Evolutionary conservation across 2,797 vertebrate species (phyloP).

Genomic region (Premnoplex brunnescens): DNA sequence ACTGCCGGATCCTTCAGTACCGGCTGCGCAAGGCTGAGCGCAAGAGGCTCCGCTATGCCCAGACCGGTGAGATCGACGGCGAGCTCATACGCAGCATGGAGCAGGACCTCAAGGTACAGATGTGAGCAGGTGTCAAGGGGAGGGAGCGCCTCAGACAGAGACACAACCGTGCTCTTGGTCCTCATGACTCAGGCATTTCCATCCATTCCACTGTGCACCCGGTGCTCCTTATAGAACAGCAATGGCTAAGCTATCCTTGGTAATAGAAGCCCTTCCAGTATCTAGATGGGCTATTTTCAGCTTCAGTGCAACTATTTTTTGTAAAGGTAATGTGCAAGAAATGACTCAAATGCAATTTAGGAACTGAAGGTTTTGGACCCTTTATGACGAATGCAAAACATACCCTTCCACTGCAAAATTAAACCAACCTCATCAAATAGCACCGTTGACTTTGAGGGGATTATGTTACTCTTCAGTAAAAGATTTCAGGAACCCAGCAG

Average conservation of each 20-base stretch:
- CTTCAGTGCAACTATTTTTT: neutral
- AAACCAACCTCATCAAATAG: neutral
- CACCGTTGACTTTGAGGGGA: neutral
- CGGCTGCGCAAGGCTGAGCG: slow-evolving; percentile 95
- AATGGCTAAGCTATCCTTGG: neutral
- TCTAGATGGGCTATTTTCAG: neutral
- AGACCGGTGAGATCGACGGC: slow-evolving; percentile 92
- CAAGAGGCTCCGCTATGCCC: slow-evolving; percentile 89
- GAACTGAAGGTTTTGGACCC: neutral
- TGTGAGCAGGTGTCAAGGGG: neutral
- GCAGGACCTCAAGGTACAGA: slow-evolving; percentile 92
- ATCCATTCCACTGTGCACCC: neutral
- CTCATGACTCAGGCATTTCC: neutral
- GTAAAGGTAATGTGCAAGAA: neutral
- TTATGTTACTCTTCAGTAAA: neutral
- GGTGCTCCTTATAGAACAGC: neutral
- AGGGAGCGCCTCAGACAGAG: accelerated
- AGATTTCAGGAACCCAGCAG: neutral
- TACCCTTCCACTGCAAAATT: neutral
- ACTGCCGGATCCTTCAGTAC: slow-evolving; percentile 98
- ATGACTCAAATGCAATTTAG: neutral
- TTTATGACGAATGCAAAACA: neutral
- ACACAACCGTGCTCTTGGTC: accelerated
- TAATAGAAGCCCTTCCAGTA: neutral
- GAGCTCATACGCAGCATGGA: slow-evolving; percentile 95